These are phyloP conservation scores for Drosophila merina DNA, from an alignment of 2,888 invertebrate species.

Conservation along the genomic window DNA sequence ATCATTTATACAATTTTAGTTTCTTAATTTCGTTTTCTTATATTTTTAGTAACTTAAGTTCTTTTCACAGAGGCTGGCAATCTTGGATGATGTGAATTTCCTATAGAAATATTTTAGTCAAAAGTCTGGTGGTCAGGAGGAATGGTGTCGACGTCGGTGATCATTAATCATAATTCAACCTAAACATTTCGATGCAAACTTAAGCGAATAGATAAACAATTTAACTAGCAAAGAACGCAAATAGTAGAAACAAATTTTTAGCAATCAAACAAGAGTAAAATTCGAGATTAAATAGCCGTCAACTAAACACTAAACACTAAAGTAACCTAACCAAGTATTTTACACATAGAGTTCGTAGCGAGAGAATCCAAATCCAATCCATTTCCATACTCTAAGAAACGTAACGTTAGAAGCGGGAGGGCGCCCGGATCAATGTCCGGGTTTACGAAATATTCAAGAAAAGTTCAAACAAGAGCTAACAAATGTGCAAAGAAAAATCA, in stretches of 20 bases:
- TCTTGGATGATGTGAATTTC: conserved; percentile 6
- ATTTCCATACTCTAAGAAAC: conserved; percentile 64
- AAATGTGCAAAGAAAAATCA: conserved; percentile 73
- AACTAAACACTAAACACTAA: conserved; percentile 54
- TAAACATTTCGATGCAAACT: conserved; percentile 59
- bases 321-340: conserved; percentile 63
- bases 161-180: conserved; percentile 11
- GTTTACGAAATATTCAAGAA: conserved; percentile 4
- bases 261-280: conserved; percentile 50
- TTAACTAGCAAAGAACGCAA: conserved; percentile 56
- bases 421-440: conserved; percentile 27
- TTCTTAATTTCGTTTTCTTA: conserved; percentile 29
- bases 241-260: conserved; percentile 71
- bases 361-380: conserved; percentile 35
- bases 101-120: conserved; percentile 23
- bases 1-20: conserved; percentile 59
- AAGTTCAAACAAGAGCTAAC: conserved; percentile 37
- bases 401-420: conserved; percentile 54
- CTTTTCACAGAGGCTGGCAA: background rate
- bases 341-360: conserved; percentile 55
- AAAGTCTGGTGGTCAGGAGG: background rate
- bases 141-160: background rate
- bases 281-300: conserved; percentile 65
- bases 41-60: conserved; percentile 5
- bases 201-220: conserved; percentile 66